Percentiles rank a stretch among this genome's conserved stretches.
Conservation (phyloP, 2,888 invertebrate genomes). For the Seira sanloemensis region DNA sequence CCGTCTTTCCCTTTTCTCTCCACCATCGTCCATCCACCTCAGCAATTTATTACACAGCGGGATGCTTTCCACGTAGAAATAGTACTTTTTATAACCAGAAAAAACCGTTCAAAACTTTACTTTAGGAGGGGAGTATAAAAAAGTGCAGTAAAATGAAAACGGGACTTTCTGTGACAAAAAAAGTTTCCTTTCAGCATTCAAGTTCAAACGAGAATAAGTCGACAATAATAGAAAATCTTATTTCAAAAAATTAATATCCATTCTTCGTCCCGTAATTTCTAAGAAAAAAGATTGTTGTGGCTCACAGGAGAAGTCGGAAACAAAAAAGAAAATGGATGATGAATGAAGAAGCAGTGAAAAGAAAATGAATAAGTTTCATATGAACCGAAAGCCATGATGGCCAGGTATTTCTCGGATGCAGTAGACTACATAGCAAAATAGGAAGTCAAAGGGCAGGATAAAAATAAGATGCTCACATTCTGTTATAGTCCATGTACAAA, state of each 20-base stretch:
- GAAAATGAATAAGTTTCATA: slow-evolving; percentile 55
- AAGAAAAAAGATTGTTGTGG: neutral
- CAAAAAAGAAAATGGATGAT: slow-evolving; percentile 56
- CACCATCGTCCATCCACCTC: slow-evolving; percentile 33
- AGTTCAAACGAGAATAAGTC: too few relatives aligned
- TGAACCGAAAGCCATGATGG: slow-evolving; percentile 37
- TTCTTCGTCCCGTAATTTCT: neutral
- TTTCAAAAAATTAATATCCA: neutral
- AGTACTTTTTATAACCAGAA: too few relatives aligned
- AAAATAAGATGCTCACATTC: neutral
- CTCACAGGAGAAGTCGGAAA: slow-evolving; percentile 28
- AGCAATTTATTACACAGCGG: slow-evolving; percentile 54
- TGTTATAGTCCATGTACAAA: neutral
- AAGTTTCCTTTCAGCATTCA: neutral
- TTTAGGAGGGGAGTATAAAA: neutral
- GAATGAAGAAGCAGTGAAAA: slow-evolving; percentile 41
- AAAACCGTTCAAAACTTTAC: neutral
- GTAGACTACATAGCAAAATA: neutral
- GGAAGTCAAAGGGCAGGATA: neutral
- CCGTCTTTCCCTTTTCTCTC: too few relatives aligned
- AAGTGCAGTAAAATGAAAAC: slow-evolving; percentile 19
- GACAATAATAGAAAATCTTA: neutral
- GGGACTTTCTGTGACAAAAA: slow-evolving; percentile 15
- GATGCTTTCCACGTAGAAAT: slow-evolving; percentile 9
- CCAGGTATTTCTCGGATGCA: slow-evolving; percentile 5